These are phyloP conservation scores for Pelosia muscerda DNA, from an alignment of 2,888 invertebrate species.

Conservation along the genomic window DNA sequence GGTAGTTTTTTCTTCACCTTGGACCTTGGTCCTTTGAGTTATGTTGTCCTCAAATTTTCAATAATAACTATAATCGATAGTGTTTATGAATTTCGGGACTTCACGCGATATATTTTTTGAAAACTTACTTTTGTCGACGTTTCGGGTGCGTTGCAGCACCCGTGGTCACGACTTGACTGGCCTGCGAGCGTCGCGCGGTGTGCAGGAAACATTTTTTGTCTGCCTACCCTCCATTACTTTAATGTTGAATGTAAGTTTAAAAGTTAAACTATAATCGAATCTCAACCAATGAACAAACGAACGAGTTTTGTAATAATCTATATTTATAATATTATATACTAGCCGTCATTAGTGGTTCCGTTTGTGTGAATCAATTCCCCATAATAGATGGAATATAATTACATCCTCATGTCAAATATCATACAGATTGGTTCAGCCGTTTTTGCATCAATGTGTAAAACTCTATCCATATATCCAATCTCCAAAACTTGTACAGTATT, in stretches of 20 bases:
- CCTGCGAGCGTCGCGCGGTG: too few species aligned
- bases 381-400: neutral
- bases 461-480: neutral
- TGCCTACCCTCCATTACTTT: too few species aligned
- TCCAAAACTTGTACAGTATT: neutral
- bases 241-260: too few species aligned
- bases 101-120: too few species aligned
- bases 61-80: too few species aligned
- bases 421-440: neutral
- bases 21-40: neutral
- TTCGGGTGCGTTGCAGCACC: too few species aligned
- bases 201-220: too few species aligned
- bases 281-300: neutral
- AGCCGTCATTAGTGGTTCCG: neutral
- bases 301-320: neutral
- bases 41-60: neutral
- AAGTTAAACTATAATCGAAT: neutral
- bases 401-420: neutral
- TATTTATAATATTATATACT: neutral
- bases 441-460: neutral
- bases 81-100: too few species aligned
- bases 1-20: neutral
- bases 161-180: too few species aligned
- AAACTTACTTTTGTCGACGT: too few species aligned
- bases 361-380: neutral